These are phyloP conservation scores for Cephalophus harveyi DNA, from an alignment of 2,113 vertebrate genomes.

Conservation along the genomic window DNA sequence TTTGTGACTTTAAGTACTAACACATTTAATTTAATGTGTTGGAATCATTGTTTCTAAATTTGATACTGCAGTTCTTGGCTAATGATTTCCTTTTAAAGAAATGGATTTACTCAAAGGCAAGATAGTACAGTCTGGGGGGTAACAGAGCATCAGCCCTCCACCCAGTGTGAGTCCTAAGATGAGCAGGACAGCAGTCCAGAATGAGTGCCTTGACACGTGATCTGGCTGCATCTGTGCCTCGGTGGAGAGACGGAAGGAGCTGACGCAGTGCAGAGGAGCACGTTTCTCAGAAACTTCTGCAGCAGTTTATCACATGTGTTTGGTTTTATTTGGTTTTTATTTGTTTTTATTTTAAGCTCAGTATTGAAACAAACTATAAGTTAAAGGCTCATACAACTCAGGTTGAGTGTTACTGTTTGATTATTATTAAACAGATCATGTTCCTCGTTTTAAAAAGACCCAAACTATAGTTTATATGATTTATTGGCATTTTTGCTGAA, in stretches of 20 bases:
- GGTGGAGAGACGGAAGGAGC: fast-evolving
- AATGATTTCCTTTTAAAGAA: slow-evolving; percentile 20
- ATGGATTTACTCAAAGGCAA: background rate
- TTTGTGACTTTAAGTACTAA: slow-evolving; percentile 70
- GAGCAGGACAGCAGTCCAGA: fast-evolving
- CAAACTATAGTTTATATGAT: slow-evolving; percentile 77
- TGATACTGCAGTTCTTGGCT: slow-evolving; percentile 22
- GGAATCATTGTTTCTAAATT: slow-evolving; percentile 66
- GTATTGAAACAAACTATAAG: background rate
- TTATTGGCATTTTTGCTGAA: slow-evolving; percentile 81
- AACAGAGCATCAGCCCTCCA: fast-evolving
- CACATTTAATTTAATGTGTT: slow-evolving; percentile 75
- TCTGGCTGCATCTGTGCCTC: background rate
- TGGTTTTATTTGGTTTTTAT: background rate
- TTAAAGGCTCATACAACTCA: background rate
- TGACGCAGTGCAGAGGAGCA: fast-evolving
- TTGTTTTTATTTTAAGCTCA: slow-evolving; percentile 34
- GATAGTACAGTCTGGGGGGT: background rate
- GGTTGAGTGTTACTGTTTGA: slow-evolving; percentile 43
- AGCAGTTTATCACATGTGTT: background rate
- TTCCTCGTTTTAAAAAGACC: slow-evolving; percentile 69
- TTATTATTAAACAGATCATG: slow-evolving; percentile 52
- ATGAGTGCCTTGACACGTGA: slow-evolving; percentile 47
- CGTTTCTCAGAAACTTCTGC: background rate
- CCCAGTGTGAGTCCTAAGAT: background rate